phyloP scores from a whole-genome alignment of 2,797 vertebrate genomes.

The Coranthus polyacanthus region DNA sequence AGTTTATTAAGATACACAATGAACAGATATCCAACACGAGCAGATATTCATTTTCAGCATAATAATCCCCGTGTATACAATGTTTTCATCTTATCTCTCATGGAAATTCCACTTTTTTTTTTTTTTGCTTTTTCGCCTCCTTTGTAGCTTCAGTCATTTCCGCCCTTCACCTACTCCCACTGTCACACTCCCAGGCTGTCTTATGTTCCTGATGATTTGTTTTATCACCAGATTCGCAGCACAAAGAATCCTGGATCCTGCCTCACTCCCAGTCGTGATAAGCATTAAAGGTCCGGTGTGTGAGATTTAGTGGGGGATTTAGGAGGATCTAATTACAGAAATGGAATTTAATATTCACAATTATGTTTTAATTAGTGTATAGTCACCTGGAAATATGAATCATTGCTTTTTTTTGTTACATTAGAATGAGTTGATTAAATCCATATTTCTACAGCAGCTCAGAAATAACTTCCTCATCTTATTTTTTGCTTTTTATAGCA shows the following conservation, averaged over 20 bases:
- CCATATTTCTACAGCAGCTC: too few species aligned
- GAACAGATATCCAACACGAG: conserved; percentile 47
- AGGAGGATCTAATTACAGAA: too few species aligned
- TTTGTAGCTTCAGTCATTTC: conserved; percentile 35
- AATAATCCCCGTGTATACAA: conserved; percentile 2
- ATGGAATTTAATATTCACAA: too few species aligned
- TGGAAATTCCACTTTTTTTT: conserved; percentile 29
- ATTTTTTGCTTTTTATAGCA: too few species aligned
- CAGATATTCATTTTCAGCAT: conserved; percentile 36
- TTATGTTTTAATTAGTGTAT: too few species aligned
- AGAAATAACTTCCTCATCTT: too few species aligned
- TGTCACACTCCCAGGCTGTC: conserved; percentile 34
- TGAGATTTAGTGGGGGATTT: too few species aligned
- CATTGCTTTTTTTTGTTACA: too few species aligned
- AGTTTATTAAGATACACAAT: conserved; percentile 31
- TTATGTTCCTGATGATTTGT: conserved; percentile 40
- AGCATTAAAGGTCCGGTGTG: conserved; percentile 14
- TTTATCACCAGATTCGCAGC: conserved; percentile 52
- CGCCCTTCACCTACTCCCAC: conserved; percentile 28
- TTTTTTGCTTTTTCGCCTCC: conserved; percentile 34
- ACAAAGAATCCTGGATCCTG: not conserved
- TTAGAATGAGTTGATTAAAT: too few species aligned
- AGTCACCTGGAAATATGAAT: too few species aligned
- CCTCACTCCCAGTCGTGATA: conserved; percentile 42
- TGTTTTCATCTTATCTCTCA: conserved; percentile 38